Percentiles rank a stretch among this genome's conserved stretches.
phyloP scores from a whole-genome alignment of 92 coral and sea anemone species.

The Phenganax stokvisi region DNA sequence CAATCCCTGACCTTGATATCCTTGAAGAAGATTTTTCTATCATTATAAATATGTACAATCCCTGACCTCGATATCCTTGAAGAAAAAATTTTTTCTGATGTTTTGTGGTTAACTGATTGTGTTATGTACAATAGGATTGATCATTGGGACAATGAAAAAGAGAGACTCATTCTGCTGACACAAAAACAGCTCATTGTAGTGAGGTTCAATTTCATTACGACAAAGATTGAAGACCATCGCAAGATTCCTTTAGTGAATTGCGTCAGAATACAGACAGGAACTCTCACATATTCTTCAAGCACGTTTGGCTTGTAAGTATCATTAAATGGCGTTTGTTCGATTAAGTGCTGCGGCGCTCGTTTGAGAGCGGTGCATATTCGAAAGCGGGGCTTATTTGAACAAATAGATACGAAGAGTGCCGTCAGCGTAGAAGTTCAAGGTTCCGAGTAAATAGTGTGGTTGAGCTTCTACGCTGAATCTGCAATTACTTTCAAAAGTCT shows the following conservation, averaged over 20 bases:
- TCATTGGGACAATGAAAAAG: constrained; percentile 98
- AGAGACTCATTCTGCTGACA: constrained; percentile 69
- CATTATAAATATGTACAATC: background rate
- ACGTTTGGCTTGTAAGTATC: constrained; percentile 95
- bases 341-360: background rate
- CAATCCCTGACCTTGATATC: too few relatives aligned
- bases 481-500: too few relatives aligned
- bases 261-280: constrained; percentile 85
- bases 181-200: constrained; percentile 64
- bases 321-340: background rate
- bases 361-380: too few relatives aligned
- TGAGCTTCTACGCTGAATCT: too few relatives aligned
- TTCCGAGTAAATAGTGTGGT: too few relatives aligned
- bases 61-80: background rate
- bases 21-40: too few relatives aligned
- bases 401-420: too few relatives aligned
- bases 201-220: constrained; percentile 83
- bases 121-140: constrained; percentile 59
- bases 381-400: too few relatives aligned
- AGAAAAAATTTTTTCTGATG: background rate
- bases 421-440: too few relatives aligned
- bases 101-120: background rate
- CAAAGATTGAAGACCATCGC: constrained; percentile 71
- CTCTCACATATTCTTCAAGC: constrained; percentile 77
- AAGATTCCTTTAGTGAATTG: constrained; percentile 88